phyloP scores from a whole-genome alignment of 2,113 vertebrate genomes.

The Saguinus midas region DNA sequence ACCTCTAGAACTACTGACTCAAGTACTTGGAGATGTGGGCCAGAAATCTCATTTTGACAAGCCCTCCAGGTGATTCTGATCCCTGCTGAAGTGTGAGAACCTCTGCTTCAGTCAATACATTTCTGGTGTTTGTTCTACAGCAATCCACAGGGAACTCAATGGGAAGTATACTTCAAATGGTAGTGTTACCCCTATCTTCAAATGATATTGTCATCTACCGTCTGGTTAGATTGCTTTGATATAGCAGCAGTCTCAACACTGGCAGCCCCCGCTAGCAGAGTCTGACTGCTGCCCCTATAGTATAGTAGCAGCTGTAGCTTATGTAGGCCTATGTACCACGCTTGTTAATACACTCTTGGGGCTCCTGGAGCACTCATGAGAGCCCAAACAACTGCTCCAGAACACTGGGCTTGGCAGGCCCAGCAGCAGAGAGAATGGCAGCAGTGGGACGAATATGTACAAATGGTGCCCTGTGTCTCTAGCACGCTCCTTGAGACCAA shows the following conservation, averaged over 20 bases:
- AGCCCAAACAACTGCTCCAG: neutral
- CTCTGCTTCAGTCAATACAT: neutral
- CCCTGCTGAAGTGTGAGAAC: neutral
- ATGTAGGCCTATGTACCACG: neutral
- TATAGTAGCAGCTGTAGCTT: neutral
- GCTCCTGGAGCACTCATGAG: neutral
- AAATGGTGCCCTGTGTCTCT: neutral
- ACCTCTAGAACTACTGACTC: neutral
- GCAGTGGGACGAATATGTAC: neutral
- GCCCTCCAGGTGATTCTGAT: neutral
- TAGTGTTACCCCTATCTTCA: neutral
- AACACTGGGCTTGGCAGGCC: neutral
- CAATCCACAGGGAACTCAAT: neutral
- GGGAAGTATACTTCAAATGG: neutral
- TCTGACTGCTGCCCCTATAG: too few relatives aligned
- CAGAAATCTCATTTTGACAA: neutral
- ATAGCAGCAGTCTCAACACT: fast-evolving
- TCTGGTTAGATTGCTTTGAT: neutral
- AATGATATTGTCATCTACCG: too few relatives aligned
- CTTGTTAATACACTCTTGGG: neutral
- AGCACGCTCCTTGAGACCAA: neutral
- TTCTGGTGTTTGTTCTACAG: neutral
- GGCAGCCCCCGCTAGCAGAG: neutral
- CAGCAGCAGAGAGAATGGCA: neutral
- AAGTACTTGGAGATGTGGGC: neutral